Evolutionary conservation across 2,888 invertebrate species (phyloP).

Genomic region (Brachynemurus nebulosus): DNA sequence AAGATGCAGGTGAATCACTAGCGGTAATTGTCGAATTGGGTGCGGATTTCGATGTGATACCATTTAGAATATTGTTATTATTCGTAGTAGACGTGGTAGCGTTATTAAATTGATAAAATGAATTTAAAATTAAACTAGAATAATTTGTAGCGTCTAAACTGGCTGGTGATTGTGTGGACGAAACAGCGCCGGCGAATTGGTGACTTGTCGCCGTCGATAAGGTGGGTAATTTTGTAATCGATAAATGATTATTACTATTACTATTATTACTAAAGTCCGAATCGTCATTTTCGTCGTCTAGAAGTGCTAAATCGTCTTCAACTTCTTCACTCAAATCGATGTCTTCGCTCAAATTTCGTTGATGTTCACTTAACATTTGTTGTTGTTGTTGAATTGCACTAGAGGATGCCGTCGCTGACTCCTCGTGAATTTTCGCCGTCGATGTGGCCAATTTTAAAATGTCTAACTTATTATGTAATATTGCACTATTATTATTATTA

Average conservation of each 20-base stretch:
- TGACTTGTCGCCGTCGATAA: too few relatives aligned
- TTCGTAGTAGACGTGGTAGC: conserved; percentile 33
- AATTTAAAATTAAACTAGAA: conserved; percentile 55
- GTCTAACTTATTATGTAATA: conserved; percentile 43
- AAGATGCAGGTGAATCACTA: conserved; percentile 18
- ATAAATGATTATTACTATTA: too few relatives aligned
- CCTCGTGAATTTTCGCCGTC: conserved; percentile 29
- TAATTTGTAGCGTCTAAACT: conserved; percentile 54
- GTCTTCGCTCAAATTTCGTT: conserved; percentile 37
- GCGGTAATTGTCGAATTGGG: conserved; percentile 33
- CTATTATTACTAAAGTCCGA: conserved; percentile 36
- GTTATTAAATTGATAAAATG: conserved; percentile 44
- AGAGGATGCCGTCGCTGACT: conserved; percentile 16
- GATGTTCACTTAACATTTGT: conserved; percentile 15
- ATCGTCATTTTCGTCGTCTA: conserved; percentile 54
- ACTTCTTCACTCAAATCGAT: conserved; percentile 56
- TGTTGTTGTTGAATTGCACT: conserved; percentile 20
- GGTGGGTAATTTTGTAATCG: too few relatives aligned
- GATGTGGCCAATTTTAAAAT: conserved; percentile 48
- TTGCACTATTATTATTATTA: conserved; percentile 21
- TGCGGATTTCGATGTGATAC: conserved; percentile 32
- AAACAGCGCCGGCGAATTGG: too few relatives aligned
- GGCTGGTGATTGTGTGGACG: conserved; percentile 38
- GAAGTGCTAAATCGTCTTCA: conserved; percentile 57
- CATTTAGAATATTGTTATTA: conserved; percentile 25